Base-by-base conservation (phyloP, 2,888 invertebrate genomes). In the Agrochola circellaris region DNA sequence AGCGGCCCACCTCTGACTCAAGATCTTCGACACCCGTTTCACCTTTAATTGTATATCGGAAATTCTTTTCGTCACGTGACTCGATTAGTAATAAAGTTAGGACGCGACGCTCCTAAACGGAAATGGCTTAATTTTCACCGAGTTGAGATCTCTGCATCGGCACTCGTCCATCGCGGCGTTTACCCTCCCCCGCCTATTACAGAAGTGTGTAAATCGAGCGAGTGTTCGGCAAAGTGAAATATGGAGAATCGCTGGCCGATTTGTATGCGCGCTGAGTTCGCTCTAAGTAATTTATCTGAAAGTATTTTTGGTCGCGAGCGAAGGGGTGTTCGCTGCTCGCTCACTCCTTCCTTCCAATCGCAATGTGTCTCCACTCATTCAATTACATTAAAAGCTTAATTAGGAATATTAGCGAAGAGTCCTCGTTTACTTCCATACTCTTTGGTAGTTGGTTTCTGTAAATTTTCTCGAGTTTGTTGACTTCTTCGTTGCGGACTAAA, bases 321-420 rank as follows among this genome's bases (percentile, higher is more conserved):
- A 93, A 92, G 92, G 93, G 93, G 92, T 93, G 91, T 87, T 89
- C 75, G 75, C 58, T 51, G 62, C 65, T 84, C 88, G 86, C 88
- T 92, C 89, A 88, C 86, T 90, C 89, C 89, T 90, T 90, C 90
- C 91, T 93, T 93, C 91, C 91, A 93, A 93, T 93, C 91, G 90
- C 93, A 93, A 94, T 93, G 93, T 94, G 94, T 95, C 95, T 94
- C 94, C 92, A 93, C 93, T 95, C 93, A 94, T 95, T 95, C 94
- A 96, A 96, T 96, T 96, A 96, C 95, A 95, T 96, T 96, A 96
- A 96, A 95, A 96, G 95, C 95, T 95, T 95, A 96, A 96, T 96
- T 96, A 96, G 94, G 94, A 94, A 95, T 95, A 96, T 96, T 95
- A 95, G 93, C 92, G 89, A 94, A 95, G 93, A 94, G 92, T 94